Percentiles rank a stretch among this genome's conserved stretches.
These are phyloP conservation scores for Grus americana DNA, from an alignment of 2,113 vertebrate species.

Conservation along the genomic window DNA sequence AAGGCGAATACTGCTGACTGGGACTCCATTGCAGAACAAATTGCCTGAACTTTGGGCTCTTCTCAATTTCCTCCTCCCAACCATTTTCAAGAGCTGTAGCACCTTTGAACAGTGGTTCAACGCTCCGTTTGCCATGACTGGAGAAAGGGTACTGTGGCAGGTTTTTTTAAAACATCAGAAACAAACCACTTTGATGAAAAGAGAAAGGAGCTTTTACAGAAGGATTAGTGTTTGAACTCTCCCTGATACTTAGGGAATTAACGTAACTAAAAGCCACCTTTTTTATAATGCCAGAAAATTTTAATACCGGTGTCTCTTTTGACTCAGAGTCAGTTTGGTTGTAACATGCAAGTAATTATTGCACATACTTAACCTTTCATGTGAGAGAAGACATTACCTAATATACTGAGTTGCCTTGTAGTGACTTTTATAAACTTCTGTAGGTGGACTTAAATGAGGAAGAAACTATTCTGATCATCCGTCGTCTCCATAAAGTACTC, in stretches of 20 bases:
- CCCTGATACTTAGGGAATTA: no score
- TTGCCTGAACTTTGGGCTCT: slow-evolving; percentile 94
- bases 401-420: neutral
- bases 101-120: slow-evolving; percentile 99
- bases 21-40: slow-evolving; percentile 93
- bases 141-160: slow-evolving; percentile 92
- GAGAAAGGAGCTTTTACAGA: no score
- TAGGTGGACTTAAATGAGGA: slow-evolving; percentile 98
- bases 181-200: no score
- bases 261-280: no score
- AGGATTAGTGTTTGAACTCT: no score
- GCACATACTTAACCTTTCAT: no score
- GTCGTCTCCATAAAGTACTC: slow-evolving; percentile 95
- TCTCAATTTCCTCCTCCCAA: slow-evolving; percentile 93
- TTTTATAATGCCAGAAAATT: no score
- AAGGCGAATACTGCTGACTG: slow-evolving; percentile 88
- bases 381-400: neutral
- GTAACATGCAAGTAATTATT: neutral
- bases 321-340: neutral
- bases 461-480: slow-evolving; percentile 97
- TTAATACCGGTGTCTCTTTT: no score
- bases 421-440: neutral
- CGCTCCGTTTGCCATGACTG: slow-evolving; percentile 94
- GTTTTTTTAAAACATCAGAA: no score
- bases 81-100: slow-evolving; percentile 96